phyloP scores from a whole-genome alignment of 2,888 invertebrate species.

The Liodrosophila aerea region DNA sequence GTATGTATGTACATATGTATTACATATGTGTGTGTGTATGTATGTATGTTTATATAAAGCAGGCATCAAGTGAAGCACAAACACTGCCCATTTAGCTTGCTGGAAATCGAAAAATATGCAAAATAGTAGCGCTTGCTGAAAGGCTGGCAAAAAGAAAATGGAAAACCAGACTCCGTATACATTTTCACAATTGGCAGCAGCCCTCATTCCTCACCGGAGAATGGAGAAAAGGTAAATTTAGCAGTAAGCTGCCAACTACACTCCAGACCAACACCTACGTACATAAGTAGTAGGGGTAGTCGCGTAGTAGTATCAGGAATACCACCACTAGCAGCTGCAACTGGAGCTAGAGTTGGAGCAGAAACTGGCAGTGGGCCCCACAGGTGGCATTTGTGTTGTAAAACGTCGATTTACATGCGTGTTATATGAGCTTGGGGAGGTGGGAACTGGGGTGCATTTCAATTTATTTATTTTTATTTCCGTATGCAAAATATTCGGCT shows the following conservation, averaged over 20 bases:
- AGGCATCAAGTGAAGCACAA: conserved; percentile 30
- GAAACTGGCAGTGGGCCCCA: conserved; percentile 35
- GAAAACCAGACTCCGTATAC: conserved; percentile 14
- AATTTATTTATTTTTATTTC: conserved; percentile 75
- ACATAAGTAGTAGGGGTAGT: too few relatives aligned
- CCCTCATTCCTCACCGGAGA: not conserved
- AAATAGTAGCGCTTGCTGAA: conserved; percentile 17
- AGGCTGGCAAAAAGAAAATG: not conserved
- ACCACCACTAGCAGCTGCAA: not conserved
- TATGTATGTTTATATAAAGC: conserved; percentile 9
- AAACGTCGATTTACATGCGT: conserved; percentile 74
- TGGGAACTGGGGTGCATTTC: conserved; percentile 51
- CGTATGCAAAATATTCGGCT: conserved; percentile 72
- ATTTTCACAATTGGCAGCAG: conserved; percentile 42
- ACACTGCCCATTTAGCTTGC: conserved; percentile 25
- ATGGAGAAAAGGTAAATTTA: conserved; percentile 53
- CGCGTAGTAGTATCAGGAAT: too few relatives aligned
- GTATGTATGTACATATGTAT: not conserved
- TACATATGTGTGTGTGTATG: conserved; percentile 1
- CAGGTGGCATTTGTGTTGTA: conserved; percentile 73
- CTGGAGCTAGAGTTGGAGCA: not conserved
- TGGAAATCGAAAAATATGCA: conserved; percentile 44
- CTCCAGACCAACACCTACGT: conserved; percentile 29
- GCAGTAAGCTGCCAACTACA: conserved; percentile 56
- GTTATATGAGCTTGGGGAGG: conserved; percentile 27